A percentile compares a stretch with the other conserved stretches of the same genome.
Conservation (phyloP, 2,888 invertebrate species). For the Fabriciana adippe region DNA sequence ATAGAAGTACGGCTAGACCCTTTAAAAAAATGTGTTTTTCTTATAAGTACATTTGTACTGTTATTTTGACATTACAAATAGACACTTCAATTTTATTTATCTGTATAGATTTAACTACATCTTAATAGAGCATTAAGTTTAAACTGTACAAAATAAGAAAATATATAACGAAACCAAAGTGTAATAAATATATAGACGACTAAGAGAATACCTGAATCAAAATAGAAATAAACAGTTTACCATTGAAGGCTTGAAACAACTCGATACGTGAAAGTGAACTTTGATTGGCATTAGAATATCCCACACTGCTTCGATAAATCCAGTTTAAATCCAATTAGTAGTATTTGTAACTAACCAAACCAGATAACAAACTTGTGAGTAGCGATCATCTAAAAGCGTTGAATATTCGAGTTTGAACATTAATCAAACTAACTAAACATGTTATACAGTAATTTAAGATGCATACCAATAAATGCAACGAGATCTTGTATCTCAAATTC, state of each 20-base stretch:
- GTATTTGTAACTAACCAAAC: constrained; percentile 1
- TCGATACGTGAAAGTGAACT: constrained; percentile 22
- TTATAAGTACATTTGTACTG: no score
- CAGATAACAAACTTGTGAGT: constrained; percentile 5
- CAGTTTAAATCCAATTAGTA: constrained; percentile 11
- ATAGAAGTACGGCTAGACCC: no score
- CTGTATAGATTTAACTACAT: no score
- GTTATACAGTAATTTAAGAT: constrained; percentile 26
- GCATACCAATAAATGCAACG: constrained; percentile 74
- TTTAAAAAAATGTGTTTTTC: no score
- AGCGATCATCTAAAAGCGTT: constrained; percentile 3
- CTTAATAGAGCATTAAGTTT: no score
- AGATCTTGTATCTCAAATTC: constrained; percentile 80
- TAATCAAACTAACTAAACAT: constrained; percentile 1
- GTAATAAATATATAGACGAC: no score
- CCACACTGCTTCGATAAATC: constrained; percentile 13
- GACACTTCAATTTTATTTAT: no score
- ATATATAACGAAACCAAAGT: background rate
- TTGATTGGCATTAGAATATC: constrained; percentile 21
- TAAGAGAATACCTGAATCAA: background rate
- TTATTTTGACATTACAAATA: no score
- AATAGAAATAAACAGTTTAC: background rate
- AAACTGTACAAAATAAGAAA: background rate
- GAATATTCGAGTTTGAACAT: constrained; percentile 1
- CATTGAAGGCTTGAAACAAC: constrained; percentile 7